These are phyloP conservation scores for Nycticebus coucang DNA, from an alignment of 2,113 vertebrate species.

Conservation along the genomic window DNA sequence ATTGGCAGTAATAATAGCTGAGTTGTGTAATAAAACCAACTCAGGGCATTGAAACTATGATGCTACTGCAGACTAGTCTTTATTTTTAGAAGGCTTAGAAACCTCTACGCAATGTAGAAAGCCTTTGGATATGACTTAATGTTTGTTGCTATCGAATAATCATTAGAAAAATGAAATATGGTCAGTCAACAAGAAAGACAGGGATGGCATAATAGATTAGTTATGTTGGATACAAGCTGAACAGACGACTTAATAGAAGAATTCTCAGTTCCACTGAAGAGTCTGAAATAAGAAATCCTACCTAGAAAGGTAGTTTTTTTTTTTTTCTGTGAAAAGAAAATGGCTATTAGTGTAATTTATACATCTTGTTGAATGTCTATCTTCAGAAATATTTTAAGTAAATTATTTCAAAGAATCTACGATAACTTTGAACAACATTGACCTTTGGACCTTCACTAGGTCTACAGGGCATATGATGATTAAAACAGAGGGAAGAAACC, in stretches of 20 bases:
- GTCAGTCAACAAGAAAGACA: background rate
- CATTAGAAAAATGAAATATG: background rate
- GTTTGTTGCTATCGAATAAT: background rate
- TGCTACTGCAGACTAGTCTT: background rate
- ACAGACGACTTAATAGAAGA: background rate
- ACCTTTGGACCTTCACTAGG: background rate
- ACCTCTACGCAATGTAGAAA: slow-evolving; percentile 17
- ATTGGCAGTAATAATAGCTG: slow-evolving; percentile 51
- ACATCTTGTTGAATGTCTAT: background rate
- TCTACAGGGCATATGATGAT: background rate
- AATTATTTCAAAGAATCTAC: slow-evolving; percentile 37
- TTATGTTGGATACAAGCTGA: background rate
- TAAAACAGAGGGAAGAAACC: background rate
- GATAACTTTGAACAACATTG: slow-evolving; percentile 13
- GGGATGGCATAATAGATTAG: background rate
- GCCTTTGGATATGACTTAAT: background rate
- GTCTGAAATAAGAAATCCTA: slow-evolving; percentile 33
- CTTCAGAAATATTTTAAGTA: slow-evolving; percentile 48
- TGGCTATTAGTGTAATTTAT: background rate
- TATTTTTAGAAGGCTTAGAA: slow-evolving; percentile 69
- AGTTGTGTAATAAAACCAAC: slow-evolving; percentile 35
- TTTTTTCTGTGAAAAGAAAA: background rate
- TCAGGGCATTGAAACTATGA: slow-evolving; percentile 17
- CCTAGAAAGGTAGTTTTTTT: background rate
- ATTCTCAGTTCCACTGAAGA: background rate